These are phyloP conservation scores for Smittia aterrima DNA, from an alignment of 2,888 invertebrate species.

Conservation along the genomic window DNA sequence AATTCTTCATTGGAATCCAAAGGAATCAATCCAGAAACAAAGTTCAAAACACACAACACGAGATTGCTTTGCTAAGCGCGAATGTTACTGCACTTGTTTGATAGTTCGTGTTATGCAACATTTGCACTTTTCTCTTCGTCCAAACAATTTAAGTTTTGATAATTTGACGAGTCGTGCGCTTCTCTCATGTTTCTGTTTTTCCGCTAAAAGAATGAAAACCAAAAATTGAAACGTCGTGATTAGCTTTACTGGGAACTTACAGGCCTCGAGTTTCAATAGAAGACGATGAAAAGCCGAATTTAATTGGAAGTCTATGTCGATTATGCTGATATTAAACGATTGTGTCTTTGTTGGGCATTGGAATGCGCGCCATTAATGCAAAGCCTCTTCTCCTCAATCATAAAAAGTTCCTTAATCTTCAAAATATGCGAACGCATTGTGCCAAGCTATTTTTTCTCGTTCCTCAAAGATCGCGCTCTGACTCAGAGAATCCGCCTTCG, in stretches of 20 bases:
- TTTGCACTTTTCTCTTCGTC: no score
- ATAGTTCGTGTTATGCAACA: no score
- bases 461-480: no score
- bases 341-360: background rate
- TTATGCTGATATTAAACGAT: background rate
- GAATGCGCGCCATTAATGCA: background rate
- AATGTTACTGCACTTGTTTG: no score
- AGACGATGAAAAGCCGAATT: background rate
- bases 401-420: background rate
- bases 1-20: no score
- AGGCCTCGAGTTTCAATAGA: background rate
- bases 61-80: background rate
- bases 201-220: conserved; percentile 4
- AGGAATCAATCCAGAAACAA: no score
- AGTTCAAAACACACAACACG: background rate
- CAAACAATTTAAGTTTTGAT: background rate
- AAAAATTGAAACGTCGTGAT: background rate
- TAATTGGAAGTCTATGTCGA: conserved; percentile 5
- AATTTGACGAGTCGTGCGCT: conserved; percentile 10
- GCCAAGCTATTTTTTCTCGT: background rate
- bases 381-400: background rate
- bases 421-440: background rate
- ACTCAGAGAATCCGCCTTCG: no score
- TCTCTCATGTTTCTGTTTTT: conserved; percentile 1
- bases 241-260: background rate